These are phyloP conservation scores for Mythimna vitellina DNA, from an alignment of 2,888 invertebrate species.

Conservation along the genomic window DNA sequence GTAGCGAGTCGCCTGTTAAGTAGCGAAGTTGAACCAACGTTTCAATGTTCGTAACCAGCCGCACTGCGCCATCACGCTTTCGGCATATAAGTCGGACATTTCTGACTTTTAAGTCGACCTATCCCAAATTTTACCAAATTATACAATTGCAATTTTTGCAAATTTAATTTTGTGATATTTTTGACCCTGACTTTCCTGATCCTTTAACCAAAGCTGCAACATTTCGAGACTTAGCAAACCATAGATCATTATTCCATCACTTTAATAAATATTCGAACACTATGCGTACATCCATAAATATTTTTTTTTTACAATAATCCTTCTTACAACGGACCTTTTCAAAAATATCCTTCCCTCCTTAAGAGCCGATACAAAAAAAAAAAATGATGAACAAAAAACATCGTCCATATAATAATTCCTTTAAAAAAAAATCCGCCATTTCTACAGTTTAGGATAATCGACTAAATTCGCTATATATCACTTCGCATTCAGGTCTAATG, in stretches of 20 bases:
- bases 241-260: background rate
- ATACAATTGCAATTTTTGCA: background rate
- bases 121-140: background rate
- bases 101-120: background rate
- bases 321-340: background rate
- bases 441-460: constrained; percentile 1
- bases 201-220: background rate
- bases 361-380: background rate
- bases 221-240: background rate
- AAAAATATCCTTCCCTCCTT: background rate
- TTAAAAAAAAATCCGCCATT: background rate
- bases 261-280: background rate
- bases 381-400: background rate
- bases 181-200: background rate
- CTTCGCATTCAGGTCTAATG: constrained; percentile 90
- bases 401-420: background rate
- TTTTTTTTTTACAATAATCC: background rate
- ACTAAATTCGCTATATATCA: constrained; percentile 73
- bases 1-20: too few relatives aligned
- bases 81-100: background rate
- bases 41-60: background rate
- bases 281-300: background rate
- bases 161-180: background rate
- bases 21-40: too few relatives aligned
- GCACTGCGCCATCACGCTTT: background rate